Evolutionary conservation across 1,140 invertebrate genomes (phyloP), one percentile per base, ranked within the genome.

Genomic region (Drosophila kohkoa): DNA sequence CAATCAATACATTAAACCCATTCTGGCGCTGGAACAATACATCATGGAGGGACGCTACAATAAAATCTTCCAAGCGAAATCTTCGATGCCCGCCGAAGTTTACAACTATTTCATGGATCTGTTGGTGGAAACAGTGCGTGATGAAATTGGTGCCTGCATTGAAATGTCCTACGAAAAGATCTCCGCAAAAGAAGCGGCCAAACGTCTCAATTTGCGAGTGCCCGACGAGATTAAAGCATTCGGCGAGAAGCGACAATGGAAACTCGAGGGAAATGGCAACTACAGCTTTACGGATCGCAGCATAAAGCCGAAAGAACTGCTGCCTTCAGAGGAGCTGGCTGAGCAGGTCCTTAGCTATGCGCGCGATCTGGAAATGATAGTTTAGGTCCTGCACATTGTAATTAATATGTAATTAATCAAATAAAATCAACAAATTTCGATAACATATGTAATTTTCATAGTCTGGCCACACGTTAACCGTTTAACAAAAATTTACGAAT

Each of bases 31-130:
- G 76, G 99, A 99, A 90, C 99, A 99, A 91, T 99, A 98, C 93
- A 94, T 99, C 46, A 99, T 99, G 98, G 99, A 99, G 93, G 99
- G 99, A 30, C 98, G 97, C 68, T 99, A 99, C 91, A 99, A 99
- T 92, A 99, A 99, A 93, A 94, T 95, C 48, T 94, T 94, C 79
- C 93, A 94, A 66, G 94, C 94, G 25, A 94, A 94, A 91, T 94
- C 94, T 59, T 98, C 98, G 93, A 98, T 99, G n/a, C 99, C 99
- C 52, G 97, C 98, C 7, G 96, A 97, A 67, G 97, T 96, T 62
- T 99, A 99, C 92, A 98, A 97, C 67, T 97, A 98, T 81, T 99
- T 99, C 92, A 99, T 99, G 94, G 98, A 99, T 86, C 98, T 99
- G 82, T 93, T 99, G 6, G 92, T 99, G 30, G 96, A 99, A 70